Conservation (phyloP, 1,140 invertebrate species). For the Formica selysi region DNA sequence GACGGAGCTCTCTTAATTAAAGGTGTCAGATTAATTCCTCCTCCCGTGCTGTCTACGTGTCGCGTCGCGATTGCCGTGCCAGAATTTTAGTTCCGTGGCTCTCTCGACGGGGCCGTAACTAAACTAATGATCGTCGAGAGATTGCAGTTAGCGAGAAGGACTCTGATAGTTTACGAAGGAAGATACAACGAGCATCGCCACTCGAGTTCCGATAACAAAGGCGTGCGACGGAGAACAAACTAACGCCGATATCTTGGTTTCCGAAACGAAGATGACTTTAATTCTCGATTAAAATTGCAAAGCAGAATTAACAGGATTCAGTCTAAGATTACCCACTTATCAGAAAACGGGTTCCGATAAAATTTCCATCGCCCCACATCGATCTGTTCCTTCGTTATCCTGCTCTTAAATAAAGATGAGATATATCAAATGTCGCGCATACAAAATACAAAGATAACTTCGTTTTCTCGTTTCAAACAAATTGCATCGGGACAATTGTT, state of each 20-base stretch:
- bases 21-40: neutral
- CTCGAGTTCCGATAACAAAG: constrained; percentile 35
- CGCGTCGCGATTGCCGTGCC: neutral
- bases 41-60: neutral
- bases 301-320: constrained; percentile 40
- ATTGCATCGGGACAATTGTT: neutral
- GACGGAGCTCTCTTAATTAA: neutral
- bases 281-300: constrained; percentile 47
- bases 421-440: neutral
- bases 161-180: neutral
- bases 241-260: neutral
- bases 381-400: neutral
- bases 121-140: constrained; percentile 44
- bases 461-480: neutral
- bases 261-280: constrained; percentile 31
- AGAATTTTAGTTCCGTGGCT: constrained; percentile 1
- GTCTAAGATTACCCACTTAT: constrained; percentile 38
- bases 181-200: neutral
- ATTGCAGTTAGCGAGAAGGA: constrained; percentile 18
- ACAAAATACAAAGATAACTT: neutral
- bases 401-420: constrained; percentile 41
- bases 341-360: constrained; percentile 1
- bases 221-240: neutral
- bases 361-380: neutral
- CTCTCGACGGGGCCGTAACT: constrained; percentile 12